Evolutionary conservation across 2,113 vertebrate genomes (phyloP).

Genomic region (Hylia prasina): DNA sequence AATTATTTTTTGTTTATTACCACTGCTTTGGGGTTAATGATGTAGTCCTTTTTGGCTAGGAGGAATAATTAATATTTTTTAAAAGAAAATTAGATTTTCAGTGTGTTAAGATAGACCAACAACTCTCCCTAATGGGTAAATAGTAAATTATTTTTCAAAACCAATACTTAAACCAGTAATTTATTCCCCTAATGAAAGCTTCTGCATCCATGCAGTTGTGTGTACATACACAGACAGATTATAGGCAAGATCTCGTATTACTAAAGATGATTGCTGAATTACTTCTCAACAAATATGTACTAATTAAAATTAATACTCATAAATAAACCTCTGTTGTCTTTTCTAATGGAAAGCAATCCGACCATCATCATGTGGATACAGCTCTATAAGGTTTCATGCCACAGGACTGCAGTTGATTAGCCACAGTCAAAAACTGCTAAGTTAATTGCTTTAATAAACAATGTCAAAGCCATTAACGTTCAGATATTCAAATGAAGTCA

Average conservation of each 20-base stretch:
- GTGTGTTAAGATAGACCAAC: conserved; percentile 37
- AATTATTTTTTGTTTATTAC: conserved; percentile 73
- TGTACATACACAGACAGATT: background rate
- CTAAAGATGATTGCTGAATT: background rate
- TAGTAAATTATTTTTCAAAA: conserved; percentile 48
- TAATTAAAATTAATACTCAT: conserved; percentile 34
- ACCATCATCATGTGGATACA: background rate
- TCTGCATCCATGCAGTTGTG: background rate
- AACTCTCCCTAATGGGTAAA: conserved; percentile 39
- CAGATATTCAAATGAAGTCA: conserved; percentile 1
- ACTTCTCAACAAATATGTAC: conserved; percentile 11
- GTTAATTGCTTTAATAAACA: conserved; percentile 13
- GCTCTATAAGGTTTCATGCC: background rate
- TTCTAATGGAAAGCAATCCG: background rate
- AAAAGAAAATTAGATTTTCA: conserved; percentile 56
- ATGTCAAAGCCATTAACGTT: background rate
- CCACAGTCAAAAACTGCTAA: background rate
- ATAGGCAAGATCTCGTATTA: background rate
- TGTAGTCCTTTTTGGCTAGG: conserved; percentile 31
- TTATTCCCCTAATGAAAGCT: conserved; percentile 25
- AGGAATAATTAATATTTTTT: conserved; percentile 55
- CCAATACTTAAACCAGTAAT: conserved; percentile 7
- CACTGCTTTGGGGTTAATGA: conserved; percentile 61
- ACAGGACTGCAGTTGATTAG: background rate
- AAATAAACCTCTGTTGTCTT: background rate